These are phyloP conservation scores for Acestrorhynchus altus DNA, from an alignment of 2,797 vertebrate species.

Conservation along the genomic window DNA sequence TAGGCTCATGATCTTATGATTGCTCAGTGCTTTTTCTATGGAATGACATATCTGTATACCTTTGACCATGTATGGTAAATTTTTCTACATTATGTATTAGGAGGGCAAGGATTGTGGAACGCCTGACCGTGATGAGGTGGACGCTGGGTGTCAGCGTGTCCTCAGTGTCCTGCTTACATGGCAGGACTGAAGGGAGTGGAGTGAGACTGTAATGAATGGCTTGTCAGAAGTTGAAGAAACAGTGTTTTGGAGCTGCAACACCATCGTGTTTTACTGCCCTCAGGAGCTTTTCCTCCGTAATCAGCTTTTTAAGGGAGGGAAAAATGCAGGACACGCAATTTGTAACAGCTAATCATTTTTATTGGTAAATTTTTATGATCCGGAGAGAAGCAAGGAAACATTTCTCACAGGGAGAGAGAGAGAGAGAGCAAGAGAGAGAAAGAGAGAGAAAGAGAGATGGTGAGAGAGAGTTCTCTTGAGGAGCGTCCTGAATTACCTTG, in stretches of 20 bases:
- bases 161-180: conserved; percentile 5
- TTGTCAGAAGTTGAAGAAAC: conserved; percentile 49
- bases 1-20: background rate
- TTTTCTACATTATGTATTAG: background rate
- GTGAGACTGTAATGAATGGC: conserved; percentile 50
- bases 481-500: too few relatives aligned
- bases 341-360: conserved; percentile 65
- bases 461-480: background rate
- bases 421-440: conserved; percentile 4
- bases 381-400: conserved; percentile 52
- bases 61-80: background rate
- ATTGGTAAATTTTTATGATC: conserved; percentile 64
- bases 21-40: background rate
- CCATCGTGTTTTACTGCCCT: conserved; percentile 55
- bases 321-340: conserved; percentile 60
- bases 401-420: conserved; percentile 51
- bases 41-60: background rate
- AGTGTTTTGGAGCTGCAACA: conserved; percentile 53
- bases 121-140: background rate
- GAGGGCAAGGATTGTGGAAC: background rate
- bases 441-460: background rate
- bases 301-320: conserved; percentile 60
- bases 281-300: conserved; percentile 56
- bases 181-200: background rate
- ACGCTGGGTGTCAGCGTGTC: conserved; percentile 2